Conservation (phyloP, 2,888 invertebrate genomes). For the Macaria liturata region DNA sequence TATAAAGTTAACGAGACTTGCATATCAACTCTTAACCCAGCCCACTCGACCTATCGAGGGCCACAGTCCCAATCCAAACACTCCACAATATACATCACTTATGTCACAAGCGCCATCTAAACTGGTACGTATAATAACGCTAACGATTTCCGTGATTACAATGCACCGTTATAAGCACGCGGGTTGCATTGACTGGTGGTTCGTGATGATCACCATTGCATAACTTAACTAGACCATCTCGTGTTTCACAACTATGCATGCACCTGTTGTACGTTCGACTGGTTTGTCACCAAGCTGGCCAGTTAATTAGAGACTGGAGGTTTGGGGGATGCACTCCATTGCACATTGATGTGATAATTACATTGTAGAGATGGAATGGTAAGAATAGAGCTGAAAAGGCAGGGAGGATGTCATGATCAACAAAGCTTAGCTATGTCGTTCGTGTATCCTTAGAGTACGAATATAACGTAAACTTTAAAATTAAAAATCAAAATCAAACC, state of each 20-base stretch:
- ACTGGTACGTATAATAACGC: constrained; percentile 32
- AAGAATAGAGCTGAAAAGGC: too few relatives aligned
- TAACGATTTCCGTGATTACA: constrained; percentile 69
- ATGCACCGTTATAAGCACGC: constrained; percentile 70
- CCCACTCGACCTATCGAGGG: too few relatives aligned
- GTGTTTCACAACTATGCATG: constrained; percentile 66
- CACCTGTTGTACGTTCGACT: constrained; percentile 65
- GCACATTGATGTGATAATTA: constrained; percentile 3
- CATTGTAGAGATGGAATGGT: too few relatives aligned
- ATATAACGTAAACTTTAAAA: too few relatives aligned
- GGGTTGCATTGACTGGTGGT: constrained; percentile 64
- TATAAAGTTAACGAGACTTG: too few relatives aligned
- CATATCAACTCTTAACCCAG: too few relatives aligned
- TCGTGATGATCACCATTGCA: constrained; percentile 71
- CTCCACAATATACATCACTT: constrained; percentile 15
- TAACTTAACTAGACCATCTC: constrained; percentile 68
- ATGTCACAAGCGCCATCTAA: constrained; percentile 37
- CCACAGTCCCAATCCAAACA: background rate
- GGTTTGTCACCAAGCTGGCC: constrained; percentile 50
- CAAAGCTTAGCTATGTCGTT: too few relatives aligned
- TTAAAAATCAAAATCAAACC: too few relatives aligned
- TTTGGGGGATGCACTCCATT: background rate
- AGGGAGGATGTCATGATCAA: too few relatives aligned
- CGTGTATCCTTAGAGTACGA: too few relatives aligned
- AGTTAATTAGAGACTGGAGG: constrained; percentile 21